Evolutionary conservation across 35 echinoderm and acorn worm genomes (phyloP).

Genomic region (Ptychodera flava): DNA sequence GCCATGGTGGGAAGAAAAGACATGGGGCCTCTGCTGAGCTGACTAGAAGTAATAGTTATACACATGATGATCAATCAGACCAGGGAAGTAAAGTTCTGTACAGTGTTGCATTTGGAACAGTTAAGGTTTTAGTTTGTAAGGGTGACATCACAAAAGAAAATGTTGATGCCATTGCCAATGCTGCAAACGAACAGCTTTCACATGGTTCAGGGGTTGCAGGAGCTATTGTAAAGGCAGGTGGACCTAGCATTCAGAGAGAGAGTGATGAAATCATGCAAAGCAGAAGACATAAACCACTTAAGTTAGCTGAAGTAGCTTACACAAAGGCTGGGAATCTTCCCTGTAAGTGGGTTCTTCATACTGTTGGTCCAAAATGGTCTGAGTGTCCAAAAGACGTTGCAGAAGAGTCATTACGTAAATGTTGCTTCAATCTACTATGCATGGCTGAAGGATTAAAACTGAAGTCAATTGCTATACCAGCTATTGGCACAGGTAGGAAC

Average conservation of each 20-base stretch:
- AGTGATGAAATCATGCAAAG: background rate
- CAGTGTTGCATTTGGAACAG: too few species aligned
- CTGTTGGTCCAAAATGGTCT: background rate
- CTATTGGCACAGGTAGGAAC: background rate
- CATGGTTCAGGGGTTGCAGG: constrained; percentile 21
- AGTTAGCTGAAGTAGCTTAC: background rate
- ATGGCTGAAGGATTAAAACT: background rate
- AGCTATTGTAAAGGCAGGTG: constrained; percentile 6
- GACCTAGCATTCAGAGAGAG: background rate
- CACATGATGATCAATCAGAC: too few species aligned
- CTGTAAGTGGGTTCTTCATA: background rate
- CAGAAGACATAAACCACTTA: background rate
- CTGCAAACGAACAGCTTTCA: constrained; percentile 9
- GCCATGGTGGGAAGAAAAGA: too few species aligned
- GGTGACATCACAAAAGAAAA: constrained; percentile 17
- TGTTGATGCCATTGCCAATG: constrained; percentile 34
- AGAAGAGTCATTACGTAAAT: background rate
- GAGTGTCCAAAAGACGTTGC: background rate
- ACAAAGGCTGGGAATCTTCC: background rate
- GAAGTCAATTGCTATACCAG: background rate
- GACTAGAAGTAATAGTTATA: too few species aligned
- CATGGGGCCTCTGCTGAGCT: too few species aligned
- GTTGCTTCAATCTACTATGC: background rate
- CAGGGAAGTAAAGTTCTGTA: too few species aligned
- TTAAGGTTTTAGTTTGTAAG: background rate